Evolutionary conservation across 2,113 vertebrate genomes (phyloP), one percentile per base, ranked within the genome.

Genomic region (Chelonoidis abingdonii): DNA sequence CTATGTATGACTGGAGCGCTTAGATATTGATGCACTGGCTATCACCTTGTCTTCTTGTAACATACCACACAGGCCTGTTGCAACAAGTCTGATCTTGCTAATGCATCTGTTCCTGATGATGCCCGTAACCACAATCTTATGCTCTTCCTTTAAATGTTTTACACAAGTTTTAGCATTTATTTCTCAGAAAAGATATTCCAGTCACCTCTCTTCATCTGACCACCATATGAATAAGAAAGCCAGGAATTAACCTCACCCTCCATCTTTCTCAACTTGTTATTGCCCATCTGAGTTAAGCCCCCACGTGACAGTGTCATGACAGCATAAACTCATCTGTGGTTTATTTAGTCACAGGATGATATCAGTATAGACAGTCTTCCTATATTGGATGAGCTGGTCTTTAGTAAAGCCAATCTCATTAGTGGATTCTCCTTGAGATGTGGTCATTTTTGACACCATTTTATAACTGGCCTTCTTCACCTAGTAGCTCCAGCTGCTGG

Each of bases 281-380:
- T 54, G 84, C 1, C 12, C 17, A 0, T 3, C 4, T 65, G 76
- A 83, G 56, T 38, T 84, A 89, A 82, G n/a, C 21, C 72, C 27
- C 41, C 75, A 12, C 49, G 1, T 0, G 1, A 69, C 44, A 72
- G 10, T 3, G 11, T 13, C 31, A 76, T 0, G 0, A 65, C 38
- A 81, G 10, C 76, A 85, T 62, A 57, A 41, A 85, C 57, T 1
- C 49, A 50, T n/a, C 80, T 24, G 27, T 25, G 84, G 78, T 81
- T 4, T 72, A 19, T 78, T 41, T 79, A 89, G 53, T 62, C 89
- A 88, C 59, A 35, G 49, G 41, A n/a, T 41, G 56, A 96, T 22
- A 86, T 81, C 89, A 85, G 65, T 91, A 93, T 62, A 85, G 62
- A 80, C 13, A 65, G 53, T 84, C 80, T 85, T 82, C 80, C 19